Base-by-base conservation (phyloP, 2,888 invertebrate genomes). In the Camptogramma bilineatum region DNA sequence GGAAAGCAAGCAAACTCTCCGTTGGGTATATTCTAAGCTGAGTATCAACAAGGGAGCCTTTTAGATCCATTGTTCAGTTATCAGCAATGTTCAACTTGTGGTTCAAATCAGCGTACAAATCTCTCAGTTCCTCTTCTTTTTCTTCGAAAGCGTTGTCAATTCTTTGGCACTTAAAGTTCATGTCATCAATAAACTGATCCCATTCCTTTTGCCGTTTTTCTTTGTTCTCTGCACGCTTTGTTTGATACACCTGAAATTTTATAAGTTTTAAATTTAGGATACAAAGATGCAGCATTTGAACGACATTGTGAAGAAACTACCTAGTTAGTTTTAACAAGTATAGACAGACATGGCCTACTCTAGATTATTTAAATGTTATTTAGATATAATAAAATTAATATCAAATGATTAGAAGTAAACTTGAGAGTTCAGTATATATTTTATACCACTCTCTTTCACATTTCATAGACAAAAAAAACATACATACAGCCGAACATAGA, bases 141-240 rank as follows among this genome's bases (percentile, higher is more conserved):
- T 96, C 95, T 81, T 95, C 95, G 90, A 96, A 97, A 46, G 96
- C 95, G 82, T 95, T 94, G 79, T 97, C 96, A 72, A 97, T 95
- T 82, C 96, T 94, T 73, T 94, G 92, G 84, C 96, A 97, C 78
- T 95, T 96, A 73, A 95, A 94, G 78, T 96, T 95, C 90, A 97
- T 95, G 86, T 96, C 96, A 93, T 95, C 95, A 86, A 97, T 95
- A 80, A 97, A 97, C 70, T 94, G 94, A 77, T 96, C 94, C 96
- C 96, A 97, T 85, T 96, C 95, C 56, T 87, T 87, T 73, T 87
- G 81, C 51, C 93, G 84, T 66, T 83, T 87, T 48, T 84, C 82
- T 62, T 77, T 79, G 44, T 91, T 90, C 68, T 83, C 82, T 66
- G 72, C 71, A 70, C 79, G 73, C 64, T 80, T 89, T 63, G 82